Evolutionary conservation across 2,797 vertebrate species (phyloP).

Genomic region (Ara ararauna): DNA sequence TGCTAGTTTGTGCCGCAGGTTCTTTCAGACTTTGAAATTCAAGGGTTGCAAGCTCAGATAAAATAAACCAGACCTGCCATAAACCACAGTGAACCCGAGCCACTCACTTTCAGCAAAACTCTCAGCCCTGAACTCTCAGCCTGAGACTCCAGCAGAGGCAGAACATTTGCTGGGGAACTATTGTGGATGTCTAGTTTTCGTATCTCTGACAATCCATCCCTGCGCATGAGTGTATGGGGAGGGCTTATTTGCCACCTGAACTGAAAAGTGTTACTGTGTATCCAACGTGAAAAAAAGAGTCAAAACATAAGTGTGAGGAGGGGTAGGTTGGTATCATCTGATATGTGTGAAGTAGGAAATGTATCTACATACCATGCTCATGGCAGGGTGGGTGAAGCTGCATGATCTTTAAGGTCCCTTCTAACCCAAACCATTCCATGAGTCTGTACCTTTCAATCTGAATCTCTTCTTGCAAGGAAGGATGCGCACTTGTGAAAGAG

Average conservation of each 20-base stretch:
- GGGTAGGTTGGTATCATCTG: background rate
- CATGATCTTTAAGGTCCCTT: background rate
- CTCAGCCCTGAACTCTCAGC: slow-evolving; percentile 47
- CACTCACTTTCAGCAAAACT: slow-evolving; percentile 33
- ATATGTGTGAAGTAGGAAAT: background rate
- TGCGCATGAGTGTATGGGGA: background rate
- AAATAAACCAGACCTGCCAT: slow-evolving; percentile 55
- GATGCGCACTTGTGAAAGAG: slow-evolving; percentile 5
- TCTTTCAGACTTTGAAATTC: slow-evolving; percentile 22
- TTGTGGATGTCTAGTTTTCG: background rate
- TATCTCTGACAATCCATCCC: background rate
- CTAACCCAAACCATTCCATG: background rate
- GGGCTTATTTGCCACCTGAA: background rate
- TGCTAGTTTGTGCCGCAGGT: background rate
- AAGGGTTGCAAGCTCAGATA: background rate
- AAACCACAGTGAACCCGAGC: slow-evolving; percentile 42
- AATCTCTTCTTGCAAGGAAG: background rate
- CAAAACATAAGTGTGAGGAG: background rate
- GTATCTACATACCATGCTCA: background rate
- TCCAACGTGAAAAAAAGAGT: background rate
- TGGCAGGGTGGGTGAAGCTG: background rate
- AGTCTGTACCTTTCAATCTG: background rate
- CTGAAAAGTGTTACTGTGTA: background rate
- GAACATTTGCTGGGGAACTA: background rate
- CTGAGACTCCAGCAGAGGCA: background rate